Percentiles rank a stretch among this genome's conserved stretches.
Evolutionary conservation across 2,888 invertebrate genomes (phyloP).

Genomic region (Gerris lacustris): DNA sequence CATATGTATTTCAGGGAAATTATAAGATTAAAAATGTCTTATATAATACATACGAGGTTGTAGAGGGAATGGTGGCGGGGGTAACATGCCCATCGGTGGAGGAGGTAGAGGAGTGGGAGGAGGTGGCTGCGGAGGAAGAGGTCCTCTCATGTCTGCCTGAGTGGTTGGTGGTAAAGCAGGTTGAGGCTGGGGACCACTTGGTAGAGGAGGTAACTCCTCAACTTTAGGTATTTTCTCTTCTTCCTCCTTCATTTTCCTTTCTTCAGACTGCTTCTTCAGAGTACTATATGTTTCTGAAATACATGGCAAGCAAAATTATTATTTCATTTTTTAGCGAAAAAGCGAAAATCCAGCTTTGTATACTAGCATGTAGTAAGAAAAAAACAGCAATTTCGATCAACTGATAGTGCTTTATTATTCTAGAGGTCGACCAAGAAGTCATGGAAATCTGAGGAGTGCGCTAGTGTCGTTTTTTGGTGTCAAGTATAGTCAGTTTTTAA

Average conservation of each 20-base stretch:
- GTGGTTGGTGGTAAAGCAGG: slow-evolving; percentile 31
- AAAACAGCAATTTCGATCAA: too few relatives aligned
- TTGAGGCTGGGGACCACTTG: slow-evolving; percentile 21
- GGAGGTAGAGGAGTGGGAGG: slow-evolving; percentile 31
- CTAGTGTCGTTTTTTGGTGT: too few relatives aligned
- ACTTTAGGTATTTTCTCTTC: neutral
- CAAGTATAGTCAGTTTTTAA: too few relatives aligned
- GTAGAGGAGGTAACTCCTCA: neutral
- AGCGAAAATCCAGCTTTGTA: too few relatives aligned
- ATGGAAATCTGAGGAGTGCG: too few relatives aligned
- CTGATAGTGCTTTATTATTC: too few relatives aligned
- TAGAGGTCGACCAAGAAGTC: too few relatives aligned
- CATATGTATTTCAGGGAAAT: too few relatives aligned
- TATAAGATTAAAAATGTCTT: neutral
- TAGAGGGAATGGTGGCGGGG: slow-evolving; percentile 32
- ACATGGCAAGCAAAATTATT: neutral
- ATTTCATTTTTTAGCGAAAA: too few relatives aligned
- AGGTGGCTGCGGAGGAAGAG: slow-evolving; percentile 34
- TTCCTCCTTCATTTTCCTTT: neutral
- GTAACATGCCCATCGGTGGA: slow-evolving; percentile 34
- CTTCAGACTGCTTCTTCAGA: neutral
- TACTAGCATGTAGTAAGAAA: too few relatives aligned
- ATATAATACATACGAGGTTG: slow-evolving; percentile 36
- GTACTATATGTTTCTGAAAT: slow-evolving; percentile 4
- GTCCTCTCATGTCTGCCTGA: slow-evolving; percentile 31